Percentiles rank a stretch among this genome's conserved stretches.
These are phyloP conservation scores for Atta texana DNA, from an alignment of 1,140 invertebrate species.

Conservation along the genomic window DNA sequence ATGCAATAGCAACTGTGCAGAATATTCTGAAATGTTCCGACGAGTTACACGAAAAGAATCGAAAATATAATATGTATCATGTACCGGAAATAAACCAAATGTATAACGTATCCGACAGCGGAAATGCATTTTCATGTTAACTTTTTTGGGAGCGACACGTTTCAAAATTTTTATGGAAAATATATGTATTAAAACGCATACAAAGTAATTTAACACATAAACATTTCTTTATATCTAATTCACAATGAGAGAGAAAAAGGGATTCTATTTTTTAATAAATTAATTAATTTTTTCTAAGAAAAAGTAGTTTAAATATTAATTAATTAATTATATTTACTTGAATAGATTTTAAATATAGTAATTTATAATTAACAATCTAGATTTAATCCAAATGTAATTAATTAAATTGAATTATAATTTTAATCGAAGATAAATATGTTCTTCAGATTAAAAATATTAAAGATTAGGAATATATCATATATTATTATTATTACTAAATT, in stretches of 20 bases:
- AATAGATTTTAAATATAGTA: no score
- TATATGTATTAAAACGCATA: not conserved
- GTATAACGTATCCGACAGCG: conserved; percentile 6
- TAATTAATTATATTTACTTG: not conserved
- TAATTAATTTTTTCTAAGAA: not conserved
- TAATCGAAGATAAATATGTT: not conserved
- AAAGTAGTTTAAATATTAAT: no score
- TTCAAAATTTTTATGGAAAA: conserved; percentile 7
- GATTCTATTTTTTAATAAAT: not conserved
- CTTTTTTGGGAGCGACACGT: not conserved
- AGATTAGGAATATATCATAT: not conserved
- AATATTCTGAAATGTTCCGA: conserved; percentile 17
- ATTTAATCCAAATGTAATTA: no score
- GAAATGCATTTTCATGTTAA: conserved; percentile 36
- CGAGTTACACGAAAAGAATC: conserved; percentile 3
- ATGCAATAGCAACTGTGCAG: not conserved
- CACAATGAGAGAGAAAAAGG: not conserved
- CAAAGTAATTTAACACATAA: not conserved
- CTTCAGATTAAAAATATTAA: no score
- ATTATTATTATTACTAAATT: no score
- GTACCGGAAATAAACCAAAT: conserved; percentile 26
- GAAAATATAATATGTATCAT: conserved; percentile 24
- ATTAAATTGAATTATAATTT: conserved; percentile 7
- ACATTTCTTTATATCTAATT: not conserved
- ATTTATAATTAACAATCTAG: no score